phyloP scores from a whole-genome alignment of 2,888 invertebrate genomes.

The Paralinhomoeus sp. region DNA sequence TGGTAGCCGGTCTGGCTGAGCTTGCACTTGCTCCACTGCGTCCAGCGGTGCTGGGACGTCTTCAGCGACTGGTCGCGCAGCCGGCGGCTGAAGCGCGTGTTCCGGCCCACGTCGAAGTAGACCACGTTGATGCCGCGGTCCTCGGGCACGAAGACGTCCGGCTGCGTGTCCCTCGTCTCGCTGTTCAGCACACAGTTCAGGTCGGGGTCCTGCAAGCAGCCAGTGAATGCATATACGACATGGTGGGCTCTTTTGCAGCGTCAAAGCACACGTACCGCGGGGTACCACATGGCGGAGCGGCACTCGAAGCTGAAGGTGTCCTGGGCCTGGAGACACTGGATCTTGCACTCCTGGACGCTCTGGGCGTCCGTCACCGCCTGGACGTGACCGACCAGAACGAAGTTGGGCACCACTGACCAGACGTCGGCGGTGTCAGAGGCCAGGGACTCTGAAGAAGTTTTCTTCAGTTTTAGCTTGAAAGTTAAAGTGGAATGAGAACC shows the following conservation, averaged over 20 bases:
- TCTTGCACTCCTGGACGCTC: constrained; percentile 9
- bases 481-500: too few species aligned
- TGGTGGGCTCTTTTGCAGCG: too few species aligned
- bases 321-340: constrained; percentile 8
- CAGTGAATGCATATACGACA: too few species aligned
- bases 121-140: constrained; percentile 9
- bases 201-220: constrained; percentile 10
- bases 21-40: constrained; percentile 10
- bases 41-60: constrained; percentile 6
- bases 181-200: constrained; percentile 13
- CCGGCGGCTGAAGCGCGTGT: too few species aligned
- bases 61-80: too few species aligned
- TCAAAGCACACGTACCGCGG: constrained; percentile 7
- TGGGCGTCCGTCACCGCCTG: constrained; percentile 12
- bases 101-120: constrained; percentile 18
- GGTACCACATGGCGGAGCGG: constrained; percentile 11
- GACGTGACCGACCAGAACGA: constrained; percentile 12
- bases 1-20: constrained; percentile 4
- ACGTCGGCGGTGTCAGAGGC: constrained; percentile 3
- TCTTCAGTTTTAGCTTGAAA: too few species aligned
- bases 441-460: too few species aligned
- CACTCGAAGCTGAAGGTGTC: constrained; percentile 11
- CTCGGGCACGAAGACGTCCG: constrained; percentile 12
- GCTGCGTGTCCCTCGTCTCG: constrained; percentile 8
- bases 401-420: constrained; percentile 8